Conservation (phyloP, 2,113 vertebrate species). For the Pleuronectes platessa region DNA sequence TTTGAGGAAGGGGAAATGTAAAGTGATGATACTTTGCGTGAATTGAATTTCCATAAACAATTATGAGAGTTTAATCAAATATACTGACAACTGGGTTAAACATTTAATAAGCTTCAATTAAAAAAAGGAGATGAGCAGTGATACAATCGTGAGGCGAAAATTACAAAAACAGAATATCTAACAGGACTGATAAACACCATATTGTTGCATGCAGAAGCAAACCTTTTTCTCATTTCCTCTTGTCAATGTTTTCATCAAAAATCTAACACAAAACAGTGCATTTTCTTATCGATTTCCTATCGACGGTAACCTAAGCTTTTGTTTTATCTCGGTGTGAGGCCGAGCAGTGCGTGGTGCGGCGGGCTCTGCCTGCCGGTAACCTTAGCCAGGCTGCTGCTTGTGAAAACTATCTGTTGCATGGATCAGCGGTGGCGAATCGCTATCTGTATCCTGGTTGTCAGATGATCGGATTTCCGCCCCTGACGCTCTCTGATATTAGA, state of each 20-base stretch:
- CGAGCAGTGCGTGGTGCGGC: slow-evolving; percentile 6
- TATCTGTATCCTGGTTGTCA: slow-evolving; percentile 80
- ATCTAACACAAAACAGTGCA: slow-evolving; percentile 47
- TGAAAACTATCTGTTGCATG: slow-evolving; percentile 78
- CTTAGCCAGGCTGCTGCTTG: slow-evolving; percentile 68
- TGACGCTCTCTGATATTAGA: slow-evolving; percentile 76
- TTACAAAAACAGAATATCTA: slow-evolving; percentile 48
- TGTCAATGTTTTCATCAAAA: slow-evolving; percentile 68
- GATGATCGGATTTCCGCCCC: slow-evolving; percentile 75
- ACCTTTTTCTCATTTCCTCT: slow-evolving; percentile 76
- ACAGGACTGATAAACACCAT: slow-evolving; percentile 39
- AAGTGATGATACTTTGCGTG: slow-evolving; percentile 55
- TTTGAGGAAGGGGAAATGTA: slow-evolving; percentile 54
- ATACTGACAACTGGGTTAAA: slow-evolving; percentile 69
- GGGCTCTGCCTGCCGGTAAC: slow-evolving; percentile 57
- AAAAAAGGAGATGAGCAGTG: slow-evolving; percentile 59
- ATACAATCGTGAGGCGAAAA: slow-evolving; percentile 59
- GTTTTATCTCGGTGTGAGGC: slow-evolving; percentile 72
- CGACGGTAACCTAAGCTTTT: slow-evolving; percentile 73
- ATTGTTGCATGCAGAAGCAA: slow-evolving; percentile 59
- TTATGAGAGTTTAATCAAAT: slow-evolving; percentile 61
- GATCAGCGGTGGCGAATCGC: slow-evolving; percentile 70
- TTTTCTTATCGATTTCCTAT: slow-evolving; percentile 71
- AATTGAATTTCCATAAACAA: slow-evolving; percentile 64
- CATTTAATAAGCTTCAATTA: slow-evolving; percentile 71